Base-by-base conservation (phyloP, 2,797 vertebrate genomes). In the Arnoldichthys spilopterus region DNA sequence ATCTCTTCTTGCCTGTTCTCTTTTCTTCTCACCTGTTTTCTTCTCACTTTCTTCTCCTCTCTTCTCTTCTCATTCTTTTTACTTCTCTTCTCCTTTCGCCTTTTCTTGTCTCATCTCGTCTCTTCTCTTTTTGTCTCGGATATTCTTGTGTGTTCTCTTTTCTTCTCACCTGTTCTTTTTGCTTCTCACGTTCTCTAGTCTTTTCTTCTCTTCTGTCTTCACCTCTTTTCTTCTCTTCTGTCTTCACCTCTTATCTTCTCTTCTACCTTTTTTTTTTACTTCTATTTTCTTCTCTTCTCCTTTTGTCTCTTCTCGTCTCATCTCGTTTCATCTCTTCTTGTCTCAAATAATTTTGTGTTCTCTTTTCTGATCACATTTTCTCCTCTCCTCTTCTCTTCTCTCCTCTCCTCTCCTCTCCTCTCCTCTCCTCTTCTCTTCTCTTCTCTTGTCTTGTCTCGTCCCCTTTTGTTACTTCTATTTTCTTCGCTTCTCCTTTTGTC, bases 1-100 rank as follows among this genome's bases (percentile, higher is more conserved):
- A 71, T 26, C 26, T 70, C 43, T 49, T 30, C 32, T 78, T 72
- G 22, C 43, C 43, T 45, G 9, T 11, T n/a, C n/a, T n/a, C n/a
- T n/a, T n/a, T n/a, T n/a, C n/a, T n/a, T n/a, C n/a, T n/a, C n/a
- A n/a, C n/a, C 43, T 47, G 45, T 3, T 47, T 16, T 15, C 16
- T n/a, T n/a, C n/a, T n/a, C n/a, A n/a, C n/a, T n/a, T n/a, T n/a
- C n/a, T 16, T 47, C 5, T 47, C 15, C 45, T 47, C 6, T 47
- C 2, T 47, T 47, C 4, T 47, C 2, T 1, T 18, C 45, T 18
- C 45, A 13, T 47, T 47, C 13, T 47, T 1, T 2, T 47, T 16
- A 2, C 5, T 4, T 22, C 49, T 59, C 51, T 37, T 53, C 15
- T 8, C 3, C 13, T 18, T 43, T 15, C 18, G 28, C 30, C 30